phyloP scores from a whole-genome alignment of 37 sponge, comb jelly and placozoan genomes.

The Axinella damicornis region DNA sequence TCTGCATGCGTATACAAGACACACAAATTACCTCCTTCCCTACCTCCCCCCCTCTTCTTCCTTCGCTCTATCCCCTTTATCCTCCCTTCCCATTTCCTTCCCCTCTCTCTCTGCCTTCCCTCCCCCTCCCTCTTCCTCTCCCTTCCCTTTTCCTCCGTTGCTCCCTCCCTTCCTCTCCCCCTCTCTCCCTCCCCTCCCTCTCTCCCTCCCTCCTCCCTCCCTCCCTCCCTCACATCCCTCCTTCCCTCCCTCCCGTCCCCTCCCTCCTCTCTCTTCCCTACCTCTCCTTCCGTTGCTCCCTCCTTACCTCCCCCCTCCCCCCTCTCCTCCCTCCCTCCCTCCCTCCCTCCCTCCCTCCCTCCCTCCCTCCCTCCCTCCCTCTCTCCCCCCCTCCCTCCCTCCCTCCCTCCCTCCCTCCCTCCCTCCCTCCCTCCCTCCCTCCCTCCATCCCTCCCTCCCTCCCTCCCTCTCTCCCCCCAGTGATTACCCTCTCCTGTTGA shows the following conservation, averaged over 20 bases:
- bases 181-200: conserved; percentile 28
- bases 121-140: neutral
- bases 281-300: conserved; percentile 13
- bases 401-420: conserved; percentile 19
- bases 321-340: neutral
- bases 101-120: neutral
- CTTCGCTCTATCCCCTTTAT: neutral
- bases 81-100: too few species aligned
- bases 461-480: conserved; percentile 16
- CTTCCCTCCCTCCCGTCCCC: conserved; percentile 24
- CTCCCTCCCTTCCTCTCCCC: neutral
- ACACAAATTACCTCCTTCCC: neutral
- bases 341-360: conserved; percentile 34
- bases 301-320: too few species aligned
- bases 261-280: conserved; percentile 5
- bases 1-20: too few species aligned
- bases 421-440: neutral
- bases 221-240: conserved; percentile 34
- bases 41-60: neutral
- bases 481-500: conserved; percentile 79
- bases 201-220: conserved; percentile 24
- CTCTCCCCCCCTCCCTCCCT: conserved; percentile 18
- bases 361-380: conserved; percentile 32
- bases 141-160: neutral
- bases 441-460: neutral